phyloP scores from a whole-genome alignment of 1,140 invertebrate species.

The Oreohelix idahoensis region DNA sequence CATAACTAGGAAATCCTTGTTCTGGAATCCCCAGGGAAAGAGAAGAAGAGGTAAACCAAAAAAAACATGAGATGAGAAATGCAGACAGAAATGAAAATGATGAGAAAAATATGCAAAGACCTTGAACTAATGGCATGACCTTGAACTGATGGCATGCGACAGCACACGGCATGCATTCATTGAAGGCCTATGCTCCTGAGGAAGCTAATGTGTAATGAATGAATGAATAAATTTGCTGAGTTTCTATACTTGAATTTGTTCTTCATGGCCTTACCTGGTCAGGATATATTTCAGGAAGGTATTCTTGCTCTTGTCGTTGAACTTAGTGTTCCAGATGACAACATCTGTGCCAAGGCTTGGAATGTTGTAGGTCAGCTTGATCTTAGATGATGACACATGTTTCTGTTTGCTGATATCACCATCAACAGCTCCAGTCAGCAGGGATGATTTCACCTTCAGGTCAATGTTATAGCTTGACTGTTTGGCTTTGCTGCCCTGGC shows the following conservation, averaged over 20 bases:
- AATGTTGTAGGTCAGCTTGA: constrained; percentile 16
- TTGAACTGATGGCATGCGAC: no score
- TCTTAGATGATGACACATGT: not conserved
- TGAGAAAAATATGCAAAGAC: no score
- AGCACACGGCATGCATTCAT: no score
- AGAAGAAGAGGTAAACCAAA: no score
- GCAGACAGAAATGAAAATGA: no score
- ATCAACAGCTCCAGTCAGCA: not conserved
- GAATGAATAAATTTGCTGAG: no score
- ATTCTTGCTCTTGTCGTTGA: constrained; percentile 11
- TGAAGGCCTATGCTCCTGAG: no score
- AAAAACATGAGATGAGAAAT: no score
- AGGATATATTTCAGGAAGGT: not conserved
- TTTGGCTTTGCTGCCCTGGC: not conserved
- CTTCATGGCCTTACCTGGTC: constrained; percentile 5
- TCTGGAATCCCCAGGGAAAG: no score
- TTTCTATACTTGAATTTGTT: not conserved
- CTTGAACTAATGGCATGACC: no score
- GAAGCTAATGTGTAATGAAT: no score
- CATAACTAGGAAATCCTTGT: no score
- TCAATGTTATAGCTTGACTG: not conserved
- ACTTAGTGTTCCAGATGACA: not conserved
- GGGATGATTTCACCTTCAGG: not conserved
- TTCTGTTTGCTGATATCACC: not conserved
- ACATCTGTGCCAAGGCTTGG: not conserved